phyloP scores from a whole-genome alignment of 2,888 invertebrate genomes.

The Leucoma salicis region DNA sequence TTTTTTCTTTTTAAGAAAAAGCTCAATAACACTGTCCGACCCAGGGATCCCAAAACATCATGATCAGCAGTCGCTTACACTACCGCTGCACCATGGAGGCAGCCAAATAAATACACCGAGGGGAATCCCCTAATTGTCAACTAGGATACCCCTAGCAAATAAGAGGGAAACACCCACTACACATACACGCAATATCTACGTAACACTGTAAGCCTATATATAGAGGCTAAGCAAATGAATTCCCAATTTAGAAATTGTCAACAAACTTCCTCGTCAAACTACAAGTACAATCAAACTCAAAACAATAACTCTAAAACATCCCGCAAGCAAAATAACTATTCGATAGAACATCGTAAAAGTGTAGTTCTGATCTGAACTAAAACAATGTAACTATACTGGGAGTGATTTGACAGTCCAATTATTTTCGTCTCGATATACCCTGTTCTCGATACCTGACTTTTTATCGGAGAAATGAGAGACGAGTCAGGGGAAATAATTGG shows the following conservation, averaged over 20 bases:
- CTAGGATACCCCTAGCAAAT: too few species aligned
- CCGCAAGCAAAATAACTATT: neutral
- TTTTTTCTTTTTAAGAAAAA: too few species aligned
- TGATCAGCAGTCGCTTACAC: too few species aligned
- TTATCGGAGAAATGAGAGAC: conserved; percentile 40
- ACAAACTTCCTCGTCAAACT: neutral
- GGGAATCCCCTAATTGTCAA: too few species aligned
- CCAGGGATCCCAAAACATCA: too few species aligned
- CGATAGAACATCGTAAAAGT: conserved; percentile 8
- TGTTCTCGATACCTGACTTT: conserved; percentile 42
- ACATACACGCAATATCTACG: too few species aligned
- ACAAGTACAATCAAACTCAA: conserved; percentile 2
- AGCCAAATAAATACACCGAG: too few species aligned
- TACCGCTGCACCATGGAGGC: too few species aligned
- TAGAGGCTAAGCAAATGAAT: too few species aligned
- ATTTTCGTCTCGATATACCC: conserved; percentile 36
- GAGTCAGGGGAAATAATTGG: conserved; percentile 43
- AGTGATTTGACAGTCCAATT: conserved; percentile 55
- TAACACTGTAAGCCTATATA: too few species aligned
- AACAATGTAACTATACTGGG: conserved; percentile 31
- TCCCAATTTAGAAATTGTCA: neutral
- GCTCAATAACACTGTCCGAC: too few species aligned
- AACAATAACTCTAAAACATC: neutral
- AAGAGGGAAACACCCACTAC: too few species aligned
- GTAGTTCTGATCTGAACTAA: conserved; percentile 23